Evolutionary conservation across 2,888 invertebrate genomes (phyloP).

Genomic region (Cabera pusaria): DNA sequence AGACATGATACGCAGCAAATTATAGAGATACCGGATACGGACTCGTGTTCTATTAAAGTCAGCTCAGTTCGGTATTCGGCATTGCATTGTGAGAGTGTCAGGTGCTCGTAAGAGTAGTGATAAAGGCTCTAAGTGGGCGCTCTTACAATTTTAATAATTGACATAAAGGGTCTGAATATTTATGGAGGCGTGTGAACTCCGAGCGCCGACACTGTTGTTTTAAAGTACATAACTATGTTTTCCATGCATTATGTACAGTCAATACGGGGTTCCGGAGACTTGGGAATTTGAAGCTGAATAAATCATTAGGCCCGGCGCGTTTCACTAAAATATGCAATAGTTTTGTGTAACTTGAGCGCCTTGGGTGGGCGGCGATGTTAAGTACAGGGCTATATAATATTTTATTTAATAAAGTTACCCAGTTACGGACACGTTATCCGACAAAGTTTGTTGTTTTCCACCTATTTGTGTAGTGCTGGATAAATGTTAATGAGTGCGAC

Average conservation of each 20-base stretch:
- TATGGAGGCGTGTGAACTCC: conserved; percentile 24
- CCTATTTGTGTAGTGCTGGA: conserved; percentile 53
- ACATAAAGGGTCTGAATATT: conserved; percentile 23
- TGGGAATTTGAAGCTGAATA: conserved; percentile 75
- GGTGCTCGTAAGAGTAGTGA: conserved; percentile 2
- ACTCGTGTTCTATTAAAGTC: no score
- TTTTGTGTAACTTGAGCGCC: conserved; percentile 79
- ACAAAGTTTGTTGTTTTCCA: conserved; percentile 61
- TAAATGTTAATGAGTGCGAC: conserved; percentile 67
- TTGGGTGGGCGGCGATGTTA: conserved; percentile 58
- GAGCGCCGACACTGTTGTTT: conserved; percentile 23
- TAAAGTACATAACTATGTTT: conserved; percentile 43
- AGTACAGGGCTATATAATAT: conserved; percentile 67
- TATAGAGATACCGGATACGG: no score
- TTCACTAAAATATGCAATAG: conserved; percentile 78
- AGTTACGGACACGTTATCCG: conserved; percentile 55
- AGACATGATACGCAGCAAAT: conserved; percentile 11
- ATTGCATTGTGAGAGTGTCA: no score
- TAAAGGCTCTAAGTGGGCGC: conserved; percentile 16
- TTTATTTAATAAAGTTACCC: conserved; percentile 74
- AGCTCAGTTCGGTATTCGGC: no score
- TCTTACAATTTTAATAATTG: conserved; percentile 26
- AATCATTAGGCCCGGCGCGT: conserved; percentile 71
- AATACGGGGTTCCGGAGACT: conserved; percentile 65
- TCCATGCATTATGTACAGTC: conserved; percentile 70